Conservation (phyloP, 2,113 vertebrate genomes). For the Myodes glareolus region DNA sequence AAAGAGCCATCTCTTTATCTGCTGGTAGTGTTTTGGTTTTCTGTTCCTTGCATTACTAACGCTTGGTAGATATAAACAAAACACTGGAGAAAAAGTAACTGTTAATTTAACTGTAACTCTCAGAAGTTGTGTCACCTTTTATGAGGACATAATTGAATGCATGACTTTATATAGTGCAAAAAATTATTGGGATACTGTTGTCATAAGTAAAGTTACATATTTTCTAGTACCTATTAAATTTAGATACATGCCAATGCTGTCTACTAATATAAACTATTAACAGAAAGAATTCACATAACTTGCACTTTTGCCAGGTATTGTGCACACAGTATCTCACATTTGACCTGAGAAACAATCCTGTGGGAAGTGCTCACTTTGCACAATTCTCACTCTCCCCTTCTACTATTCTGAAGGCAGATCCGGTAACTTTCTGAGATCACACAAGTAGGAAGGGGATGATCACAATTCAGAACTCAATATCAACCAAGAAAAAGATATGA, state of each 20-base stretch:
- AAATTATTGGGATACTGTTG: background rate
- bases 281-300: background rate
- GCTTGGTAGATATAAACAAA: background rate
- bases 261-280: too few species aligned
- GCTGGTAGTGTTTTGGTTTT: background rate
- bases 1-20: background rate
- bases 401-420: background rate
- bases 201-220: background rate
- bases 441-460: background rate
- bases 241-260: background rate
- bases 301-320: background rate
- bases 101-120: background rate
- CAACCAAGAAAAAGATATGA: background rate
- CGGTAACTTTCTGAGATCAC: background rate
- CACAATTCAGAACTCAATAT: background rate
- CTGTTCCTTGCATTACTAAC: background rate
- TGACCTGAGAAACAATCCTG: background rate
- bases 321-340: background rate
- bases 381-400: background rate
- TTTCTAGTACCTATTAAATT: background rate
- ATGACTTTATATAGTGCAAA: constrained; percentile 14
- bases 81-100: background rate
- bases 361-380: background rate
- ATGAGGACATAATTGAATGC: background rate
- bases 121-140: constrained; percentile 1